Evolutionary conservation across 2,888 invertebrate species (phyloP), one percentile per base, ranked within the genome.

Genomic region (Syrista parreyssii): DNA sequence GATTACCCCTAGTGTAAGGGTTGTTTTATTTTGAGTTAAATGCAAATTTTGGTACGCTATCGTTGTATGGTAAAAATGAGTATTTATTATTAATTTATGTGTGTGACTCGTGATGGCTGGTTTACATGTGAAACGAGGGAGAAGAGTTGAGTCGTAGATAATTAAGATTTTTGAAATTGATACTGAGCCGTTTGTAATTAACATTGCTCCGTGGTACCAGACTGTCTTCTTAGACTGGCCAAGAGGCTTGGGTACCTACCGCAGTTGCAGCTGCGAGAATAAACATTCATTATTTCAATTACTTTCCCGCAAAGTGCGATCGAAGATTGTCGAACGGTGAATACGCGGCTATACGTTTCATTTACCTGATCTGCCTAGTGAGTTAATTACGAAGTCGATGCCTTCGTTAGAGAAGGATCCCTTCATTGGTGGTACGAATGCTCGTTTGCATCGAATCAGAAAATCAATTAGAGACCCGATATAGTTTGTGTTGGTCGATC

Each of bases 271-370:
- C 87, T 89, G 88, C 88, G 88, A 88, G 88, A 89, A 89, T 88
- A 89, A 89, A 89, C 89, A 89, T 89, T 89, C 89, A 89, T 89
- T 89, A 89, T 89, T 88, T 89, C 89, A 89, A 89, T 89, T 89
- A 89, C 88, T 89, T 88, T 87, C 86, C 86, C 55, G 55, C 55
- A 55, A 55, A 55, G 55, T 55, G 55, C 55, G 55, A 55, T 55
- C 55, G 55, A 55, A 55, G 55, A 55, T 55, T 55, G 55, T 55
- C 55, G 55, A 55, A 55, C 55, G 55, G 23, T 55, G 55, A 55
- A 55, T 55, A 55, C 55, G 55, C 55, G 55, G 55, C 55, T 55
- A 23, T 55, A 55, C 55, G 55, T 55, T 55, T 55, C 9, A 23
- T 55, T 55, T 55, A 55, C 55, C 15, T 55, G 55, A 55, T 55